Evolutionary conservation across 1,140 invertebrate species (phyloP), one percentile per base, ranked within the genome.

Genomic region (Drosophila hydei): DNA sequence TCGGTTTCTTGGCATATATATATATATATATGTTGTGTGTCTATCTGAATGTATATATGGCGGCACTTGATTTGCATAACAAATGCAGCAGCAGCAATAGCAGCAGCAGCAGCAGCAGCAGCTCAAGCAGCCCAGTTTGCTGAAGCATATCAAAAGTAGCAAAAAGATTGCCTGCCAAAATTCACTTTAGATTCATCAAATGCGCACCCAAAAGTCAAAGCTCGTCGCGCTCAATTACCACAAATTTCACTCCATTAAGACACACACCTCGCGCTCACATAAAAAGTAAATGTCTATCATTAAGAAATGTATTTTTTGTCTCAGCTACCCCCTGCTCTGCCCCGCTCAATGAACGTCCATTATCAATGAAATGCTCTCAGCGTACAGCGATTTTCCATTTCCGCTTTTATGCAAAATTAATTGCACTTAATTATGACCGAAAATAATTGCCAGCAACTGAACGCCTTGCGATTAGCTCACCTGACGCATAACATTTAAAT

Each of bases 241-340:
- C 65, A 87, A 88, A 85, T 85, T 85, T 85, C 81, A 85, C 81
- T 88, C 81, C 83, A 85, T 85, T 85, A 85, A 87, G 63, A 72
- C 74, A 81, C 74, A 85, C 83, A 88, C 83, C 83, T 88, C 75
- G 63, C 63, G 64, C 63, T 48, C 59, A 67, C 83, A 79, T 87
- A 83, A 88, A 85, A 87, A 88, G 72, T 83, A 83, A 87, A 87
- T 87, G 83, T 87, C 83, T 87, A 88, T 88, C 83, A 87, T 87
- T 87, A 88, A 83, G 67, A 80, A 71, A n/a, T n/a, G n/a, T n/a
- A n/a, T n/a, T n/a, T n/a, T n/a, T n/a, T n/a, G n/a, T n/a, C n/a
- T n/a, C n/a, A n/a, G n/a, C n/a, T n/a, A n/a, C n/a, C n/a, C n/a
- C n/a, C n/a, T n/a, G n/a, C n/a, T n/a, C n/a, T n/a, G n/a, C n/a